A percentile compares a stretch with the other conserved stretches of the same genome.
Evolutionary conservation across 2,113 vertebrate species (phyloP).

Genomic region (Lucifuga dentata): DNA sequence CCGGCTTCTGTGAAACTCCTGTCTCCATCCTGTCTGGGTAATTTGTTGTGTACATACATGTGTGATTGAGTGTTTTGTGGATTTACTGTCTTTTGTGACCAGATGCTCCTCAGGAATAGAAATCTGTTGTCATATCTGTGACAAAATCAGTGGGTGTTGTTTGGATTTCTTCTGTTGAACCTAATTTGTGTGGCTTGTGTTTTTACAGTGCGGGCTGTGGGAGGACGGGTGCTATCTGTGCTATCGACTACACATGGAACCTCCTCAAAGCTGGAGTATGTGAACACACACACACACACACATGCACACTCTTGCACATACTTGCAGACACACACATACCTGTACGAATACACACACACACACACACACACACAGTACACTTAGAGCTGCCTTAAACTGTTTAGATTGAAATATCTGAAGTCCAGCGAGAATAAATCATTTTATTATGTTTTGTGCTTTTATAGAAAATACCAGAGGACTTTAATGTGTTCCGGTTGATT

Average conservation of each 20-base stretch:
- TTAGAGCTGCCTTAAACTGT: too few species aligned
- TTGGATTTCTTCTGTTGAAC: not conserved
- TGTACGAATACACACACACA: not conserved
- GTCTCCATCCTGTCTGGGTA: conserved; percentile 53
- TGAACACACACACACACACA: not conserved
- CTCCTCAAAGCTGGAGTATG: conserved; percentile 97
- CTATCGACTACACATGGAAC: conserved; percentile 99
- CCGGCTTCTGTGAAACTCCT: conserved; percentile 42
- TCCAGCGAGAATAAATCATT: conserved; percentile 4
- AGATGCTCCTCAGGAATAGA: not conserved
- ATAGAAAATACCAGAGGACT: conserved; percentile 98
- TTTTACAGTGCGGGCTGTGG: conserved; percentile 95
- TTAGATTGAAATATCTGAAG: too few species aligned
- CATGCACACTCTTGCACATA: not conserved
- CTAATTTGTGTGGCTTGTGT: conserved; percentile 48
- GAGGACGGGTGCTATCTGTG: conserved; percentile 98
- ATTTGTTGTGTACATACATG: conserved; percentile 11
- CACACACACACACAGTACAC: not conserved
- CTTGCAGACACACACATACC: not conserved
- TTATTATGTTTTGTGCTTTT: conserved; percentile 47
- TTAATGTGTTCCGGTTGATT: conserved; percentile 97
- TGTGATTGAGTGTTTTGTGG: not conserved
- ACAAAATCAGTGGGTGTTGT: not conserved
- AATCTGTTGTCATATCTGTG: not conserved
- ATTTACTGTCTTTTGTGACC: not conserved